Evolutionary conservation across 2,888 invertebrate genomes (phyloP).

Genomic region (Nineta flava): DNA sequence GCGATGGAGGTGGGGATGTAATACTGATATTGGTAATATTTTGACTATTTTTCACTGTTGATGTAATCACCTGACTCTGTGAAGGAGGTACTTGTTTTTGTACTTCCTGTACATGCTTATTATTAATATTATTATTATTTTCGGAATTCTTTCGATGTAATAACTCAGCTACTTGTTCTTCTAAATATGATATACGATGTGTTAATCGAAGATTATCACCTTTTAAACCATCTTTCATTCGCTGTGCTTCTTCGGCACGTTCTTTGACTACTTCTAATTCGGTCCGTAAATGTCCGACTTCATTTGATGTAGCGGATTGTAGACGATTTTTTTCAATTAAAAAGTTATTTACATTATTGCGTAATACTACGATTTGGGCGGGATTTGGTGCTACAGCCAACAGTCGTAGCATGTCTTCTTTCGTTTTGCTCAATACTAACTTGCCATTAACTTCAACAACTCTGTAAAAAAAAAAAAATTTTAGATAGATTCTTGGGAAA

Average conservation of each 20-base stretch:
- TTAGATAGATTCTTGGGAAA: background rate
- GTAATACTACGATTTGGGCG: slow-evolving; percentile 45
- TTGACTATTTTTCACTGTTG: slow-evolving; percentile 40
- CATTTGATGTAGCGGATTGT: slow-evolving; percentile 20
- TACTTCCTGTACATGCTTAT: slow-evolving; percentile 5
- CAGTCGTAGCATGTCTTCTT: slow-evolving; percentile 55
- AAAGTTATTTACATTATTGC: slow-evolving; percentile 20
- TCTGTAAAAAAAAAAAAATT: slow-evolving; percentile 27
- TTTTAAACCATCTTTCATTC: slow-evolving; percentile 40
- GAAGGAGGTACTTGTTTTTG: slow-evolving; percentile 7
- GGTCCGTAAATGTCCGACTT: slow-evolving; percentile 35
- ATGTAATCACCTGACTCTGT: slow-evolving; percentile 23
- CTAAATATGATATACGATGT: slow-evolving; percentile 76
- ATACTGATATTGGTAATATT: slow-evolving; percentile 60
- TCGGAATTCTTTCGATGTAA: slow-evolving; percentile 10
- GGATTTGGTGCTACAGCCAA: slow-evolving; percentile 42
- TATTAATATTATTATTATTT: background rate
- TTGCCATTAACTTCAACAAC: slow-evolving; percentile 72
- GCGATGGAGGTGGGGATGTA: slow-evolving; percentile 34
- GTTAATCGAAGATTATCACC: slow-evolving; percentile 71
- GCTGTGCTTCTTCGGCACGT: slow-evolving; percentile 45
- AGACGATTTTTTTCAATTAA: slow-evolving; percentile 22
- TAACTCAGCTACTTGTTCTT: slow-evolving; percentile 60
- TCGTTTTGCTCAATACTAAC: slow-evolving; percentile 46
- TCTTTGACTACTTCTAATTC: slow-evolving; percentile 41